A percentile compares a stretch with the other conserved stretches of the same genome.
Conservation (phyloP, 2,888 invertebrate species). For the Dasypolia templi region DNA sequence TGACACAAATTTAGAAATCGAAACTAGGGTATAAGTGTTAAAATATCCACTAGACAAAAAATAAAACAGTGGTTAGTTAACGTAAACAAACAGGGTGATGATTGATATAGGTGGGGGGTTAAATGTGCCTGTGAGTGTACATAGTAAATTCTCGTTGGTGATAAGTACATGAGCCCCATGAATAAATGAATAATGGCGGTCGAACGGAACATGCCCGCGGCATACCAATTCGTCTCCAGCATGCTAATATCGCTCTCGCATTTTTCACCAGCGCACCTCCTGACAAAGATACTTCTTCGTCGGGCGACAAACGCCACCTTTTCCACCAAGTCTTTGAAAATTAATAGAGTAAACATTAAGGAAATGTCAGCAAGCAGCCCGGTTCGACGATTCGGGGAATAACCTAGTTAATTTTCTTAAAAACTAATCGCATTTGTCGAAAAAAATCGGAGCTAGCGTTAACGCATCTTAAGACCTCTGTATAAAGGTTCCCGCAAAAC, state of each 20-base stretch:
- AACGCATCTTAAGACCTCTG: constrained; percentile 73
- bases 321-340: constrained; percentile 60
- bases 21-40: too few species aligned
- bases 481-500: too few species aligned
- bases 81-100: too few species aligned
- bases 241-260: constrained; percentile 87
- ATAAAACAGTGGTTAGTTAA: too few species aligned
- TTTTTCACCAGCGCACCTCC: constrained; percentile 82
- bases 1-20: too few species aligned
- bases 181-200: constrained; percentile 89
- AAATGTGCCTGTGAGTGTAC: too few species aligned
- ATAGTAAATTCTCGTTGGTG: constrained; percentile 75
- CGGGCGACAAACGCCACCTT: constrained; percentile 61
- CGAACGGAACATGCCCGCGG: constrained; percentile 82
- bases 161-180: constrained; percentile 83
- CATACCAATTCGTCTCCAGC: constrained; percentile 87
- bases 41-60: too few species aligned
- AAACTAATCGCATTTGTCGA: constrained; percentile 57
- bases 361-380: constrained; percentile 6
- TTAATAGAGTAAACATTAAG: constrained; percentile 64
- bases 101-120: too few species aligned
- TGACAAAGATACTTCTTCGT: constrained; percentile 81
- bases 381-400: constrained; percentile 7
- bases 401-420: constrained; percentile 46
- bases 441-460: constrained; percentile 61